These are phyloP conservation scores for Andrena camellia DNA, from an alignment of 2,888 invertebrate species.

Conservation along the genomic window DNA sequence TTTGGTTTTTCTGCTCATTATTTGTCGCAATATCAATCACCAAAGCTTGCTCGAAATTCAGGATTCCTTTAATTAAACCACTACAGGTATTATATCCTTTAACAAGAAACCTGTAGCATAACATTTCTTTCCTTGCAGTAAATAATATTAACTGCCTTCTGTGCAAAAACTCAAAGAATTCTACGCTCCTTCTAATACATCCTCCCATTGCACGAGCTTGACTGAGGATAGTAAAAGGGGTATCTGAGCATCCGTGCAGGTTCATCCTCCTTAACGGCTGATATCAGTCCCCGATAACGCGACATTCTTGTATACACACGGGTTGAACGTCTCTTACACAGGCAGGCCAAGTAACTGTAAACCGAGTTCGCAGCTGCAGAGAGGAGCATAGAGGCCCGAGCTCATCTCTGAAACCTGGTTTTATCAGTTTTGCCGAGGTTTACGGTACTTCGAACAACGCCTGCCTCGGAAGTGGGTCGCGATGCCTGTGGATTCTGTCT, in stretches of 20 bases:
- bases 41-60: not conserved
- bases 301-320: constrained; percentile 35
- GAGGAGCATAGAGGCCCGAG: constrained; percentile 49
- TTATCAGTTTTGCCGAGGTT: constrained; percentile 69
- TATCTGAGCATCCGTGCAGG: constrained; percentile 2
- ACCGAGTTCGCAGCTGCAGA: constrained; percentile 64
- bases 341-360: constrained; percentile 79
- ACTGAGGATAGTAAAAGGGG: not conserved
- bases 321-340: constrained; percentile 54
- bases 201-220: not conserved
- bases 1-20: not conserved
- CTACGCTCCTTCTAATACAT: not conserved
- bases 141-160: too few species aligned
- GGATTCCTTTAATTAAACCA: not conserved
- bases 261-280: constrained; percentile 38
- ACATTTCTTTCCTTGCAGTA: too few species aligned
- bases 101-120: too few species aligned
- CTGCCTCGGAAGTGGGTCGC: constrained; percentile 58
- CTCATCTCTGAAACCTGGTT: constrained; percentile 62
- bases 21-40: not conserved
- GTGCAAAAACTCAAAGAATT: not conserved
- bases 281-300: constrained; percentile 56
- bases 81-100: not conserved
- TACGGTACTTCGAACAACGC: constrained; percentile 65
- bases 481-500: constrained; percentile 4